Evolutionary conservation across 2,888 invertebrate genomes (phyloP), one percentile per base, ranked within the genome.

Genomic region (Prosapia bicincta): DNA sequence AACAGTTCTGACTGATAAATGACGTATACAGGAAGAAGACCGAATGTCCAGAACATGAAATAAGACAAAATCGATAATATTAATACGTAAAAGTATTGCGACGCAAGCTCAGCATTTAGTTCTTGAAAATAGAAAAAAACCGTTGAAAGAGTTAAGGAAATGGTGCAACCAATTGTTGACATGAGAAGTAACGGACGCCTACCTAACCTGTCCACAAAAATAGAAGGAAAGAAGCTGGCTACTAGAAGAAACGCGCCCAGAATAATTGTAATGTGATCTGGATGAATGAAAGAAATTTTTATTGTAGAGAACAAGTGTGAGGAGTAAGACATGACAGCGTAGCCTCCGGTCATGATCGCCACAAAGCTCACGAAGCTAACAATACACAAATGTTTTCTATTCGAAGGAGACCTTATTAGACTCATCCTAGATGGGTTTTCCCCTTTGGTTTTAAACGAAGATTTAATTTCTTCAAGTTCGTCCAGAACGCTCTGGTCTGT

Each of bases 1-100:
- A 90, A 90, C 5, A 90, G 80, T 81, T 91, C 91, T 0, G 89
- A 89, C 80, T 90, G 88, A 84, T 90, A 86, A 79, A 90, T 88
- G 69, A 78, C 66, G 0, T 90, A 87, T 25, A 91, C 80, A 23
- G 89, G 90, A 0, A 88, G 89, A 26, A 90, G 83, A 0, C 90
- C 90, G 1, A 89, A 83, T 0, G 89, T 87, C 66, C 89, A 88
- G 24, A 89, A 83, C 3, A 89, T 82, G 75, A 89, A 88, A 80
- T 89, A 90, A 15, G 88, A 84, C 67, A 90, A 83, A 0, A 90
- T 85, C 0, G 89, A 89, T 0, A 86, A 81, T 28, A 90, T 78
- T 13, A 78, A 77, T 72, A 90, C 80, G 74, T 74, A 77, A 26
- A n/a, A 24, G 67, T 69, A 71, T n/a, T n/a, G 23, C 0, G 69